Percentiles rank a stretch among this genome's conserved stretches.
These are phyloP conservation scores for Sialis lutaria DNA, from an alignment of 2,888 invertebrate species.

Conservation along the genomic window DNA sequence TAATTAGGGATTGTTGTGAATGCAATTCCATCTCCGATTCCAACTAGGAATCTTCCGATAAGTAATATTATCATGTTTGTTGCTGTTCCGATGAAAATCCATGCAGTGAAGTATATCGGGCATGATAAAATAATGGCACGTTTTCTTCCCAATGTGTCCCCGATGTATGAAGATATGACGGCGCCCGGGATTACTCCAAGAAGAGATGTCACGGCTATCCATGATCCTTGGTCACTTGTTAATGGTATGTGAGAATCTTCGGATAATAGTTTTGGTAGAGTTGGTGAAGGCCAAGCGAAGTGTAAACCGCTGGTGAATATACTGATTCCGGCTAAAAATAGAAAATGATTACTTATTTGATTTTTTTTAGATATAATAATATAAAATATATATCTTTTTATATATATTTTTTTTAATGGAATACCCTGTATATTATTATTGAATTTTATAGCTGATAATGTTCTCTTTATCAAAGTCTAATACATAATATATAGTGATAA, in stretches of 20 bases:
- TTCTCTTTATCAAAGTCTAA: too few species aligned
- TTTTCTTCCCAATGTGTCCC: constrained; percentile 46
- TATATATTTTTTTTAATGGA: too few species aligned
- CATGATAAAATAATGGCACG: constrained; percentile 40
- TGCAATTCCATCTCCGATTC: constrained; percentile 31
- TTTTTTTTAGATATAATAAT: background rate
- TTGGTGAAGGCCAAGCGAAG: constrained; percentile 41
- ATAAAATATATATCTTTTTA: too few species aligned
- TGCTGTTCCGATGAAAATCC: constrained; percentile 42
- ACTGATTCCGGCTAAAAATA: constrained; percentile 18
- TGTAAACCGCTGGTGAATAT: constrained; percentile 23
- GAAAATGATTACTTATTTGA: constrained; percentile 1
- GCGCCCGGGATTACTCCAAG: constrained; percentile 45
- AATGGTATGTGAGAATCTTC: constrained; percentile 31
- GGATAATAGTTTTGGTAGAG: constrained; percentile 30
- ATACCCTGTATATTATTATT: too few species aligned
- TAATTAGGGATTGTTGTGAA: constrained; percentile 35
- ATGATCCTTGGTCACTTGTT: constrained; percentile 32
- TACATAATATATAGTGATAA: too few species aligned
- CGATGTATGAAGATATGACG: constrained; percentile 40
- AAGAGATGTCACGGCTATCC: constrained; percentile 46
- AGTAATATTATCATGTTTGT: constrained; percentile 35
- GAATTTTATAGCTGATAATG: too few species aligned
- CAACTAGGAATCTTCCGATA: constrained; percentile 35
- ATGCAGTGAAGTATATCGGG: constrained; percentile 40